These are phyloP conservation scores for Rhabdomys dilectus DNA, from an alignment of 2,113 vertebrate genomes.

Conservation along the genomic window DNA sequence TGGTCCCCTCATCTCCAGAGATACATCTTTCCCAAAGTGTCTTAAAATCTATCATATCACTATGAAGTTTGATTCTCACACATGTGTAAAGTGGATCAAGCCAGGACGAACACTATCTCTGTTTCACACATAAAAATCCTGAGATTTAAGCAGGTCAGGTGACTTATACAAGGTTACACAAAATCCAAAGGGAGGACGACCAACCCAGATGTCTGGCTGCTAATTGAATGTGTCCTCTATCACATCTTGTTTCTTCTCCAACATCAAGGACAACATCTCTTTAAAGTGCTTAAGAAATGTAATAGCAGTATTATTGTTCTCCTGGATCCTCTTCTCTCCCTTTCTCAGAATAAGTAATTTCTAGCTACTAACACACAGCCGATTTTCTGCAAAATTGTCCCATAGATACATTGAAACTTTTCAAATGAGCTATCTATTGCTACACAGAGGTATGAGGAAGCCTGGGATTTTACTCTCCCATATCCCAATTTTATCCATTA, in stretches of 20 bases:
- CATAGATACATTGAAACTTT: constrained; percentile 38
- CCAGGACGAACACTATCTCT: not conserved
- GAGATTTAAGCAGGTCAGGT: not conserved
- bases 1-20: not conserved
- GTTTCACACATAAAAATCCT: not conserved
- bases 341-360: not conserved
- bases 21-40: not conserved
- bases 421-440: not conserved
- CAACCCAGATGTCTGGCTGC: not conserved
- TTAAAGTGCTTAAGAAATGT: not conserved
- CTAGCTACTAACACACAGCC: not conserved
- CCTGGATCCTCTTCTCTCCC: not conserved
- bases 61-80: not conserved
- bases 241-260: not conserved
- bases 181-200: not conserved
- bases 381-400: constrained; percentile 28
- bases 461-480: constrained; percentile 53
- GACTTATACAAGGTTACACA: not conserved
- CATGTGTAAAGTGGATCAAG: not conserved
- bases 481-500: constrained; percentile 71
- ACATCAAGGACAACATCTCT: not conserved
- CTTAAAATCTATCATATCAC: not conserved
- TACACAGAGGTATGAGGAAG: not conserved
- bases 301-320: not conserved
- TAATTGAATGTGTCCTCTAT: constrained; percentile 9